Conservation (phyloP, 1,140 invertebrate species). For the Papilio dardanus region DNA sequence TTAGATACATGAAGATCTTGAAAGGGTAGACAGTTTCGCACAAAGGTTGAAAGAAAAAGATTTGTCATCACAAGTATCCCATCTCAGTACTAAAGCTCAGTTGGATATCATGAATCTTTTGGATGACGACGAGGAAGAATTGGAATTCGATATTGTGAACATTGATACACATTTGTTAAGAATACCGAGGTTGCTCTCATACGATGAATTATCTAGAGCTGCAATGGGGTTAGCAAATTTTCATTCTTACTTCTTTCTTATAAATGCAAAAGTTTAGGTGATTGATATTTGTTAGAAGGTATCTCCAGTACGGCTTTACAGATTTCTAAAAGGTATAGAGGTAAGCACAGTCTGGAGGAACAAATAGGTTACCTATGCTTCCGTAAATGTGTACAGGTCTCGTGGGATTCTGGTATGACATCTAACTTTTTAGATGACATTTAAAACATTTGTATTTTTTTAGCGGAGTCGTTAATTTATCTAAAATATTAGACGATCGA, state of each 20-base stretch:
- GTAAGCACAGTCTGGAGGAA: too few relatives aligned
- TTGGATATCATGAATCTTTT: slow-evolving; percentile 56
- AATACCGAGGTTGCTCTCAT: slow-evolving; percentile 51
- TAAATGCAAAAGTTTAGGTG: background rate
- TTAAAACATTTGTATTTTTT: slow-evolving; percentile 21
- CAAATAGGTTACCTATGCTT: too few relatives aligned
- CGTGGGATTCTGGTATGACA: too few relatives aligned
- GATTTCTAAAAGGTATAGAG: too few relatives aligned
- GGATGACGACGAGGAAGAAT: slow-evolving; percentile 66
- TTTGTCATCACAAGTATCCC: slow-evolving; percentile 9
- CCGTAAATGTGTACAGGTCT: too few relatives aligned
- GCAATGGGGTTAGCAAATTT: slow-evolving; percentile 40
- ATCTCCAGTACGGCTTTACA: too few relatives aligned
- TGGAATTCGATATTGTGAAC: slow-evolving; percentile 75
- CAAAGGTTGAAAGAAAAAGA: slow-evolving; percentile 42
- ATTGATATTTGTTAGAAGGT: too few relatives aligned
- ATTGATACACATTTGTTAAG: slow-evolving; percentile 65
- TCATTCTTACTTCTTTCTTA: too few relatives aligned
- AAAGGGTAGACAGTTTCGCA: slow-evolving; percentile 37
- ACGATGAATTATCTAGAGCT: slow-evolving; percentile 34
- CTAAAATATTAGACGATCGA: slow-evolving; percentile 23
- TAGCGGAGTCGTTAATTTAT: slow-evolving; percentile 13
- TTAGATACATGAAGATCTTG: slow-evolving; percentile 46
- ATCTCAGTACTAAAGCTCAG: slow-evolving; percentile 39
- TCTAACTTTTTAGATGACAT: background rate